Base-by-base conservation (phyloP, 2,888 invertebrate species). In the Theretra japonica region DNA sequence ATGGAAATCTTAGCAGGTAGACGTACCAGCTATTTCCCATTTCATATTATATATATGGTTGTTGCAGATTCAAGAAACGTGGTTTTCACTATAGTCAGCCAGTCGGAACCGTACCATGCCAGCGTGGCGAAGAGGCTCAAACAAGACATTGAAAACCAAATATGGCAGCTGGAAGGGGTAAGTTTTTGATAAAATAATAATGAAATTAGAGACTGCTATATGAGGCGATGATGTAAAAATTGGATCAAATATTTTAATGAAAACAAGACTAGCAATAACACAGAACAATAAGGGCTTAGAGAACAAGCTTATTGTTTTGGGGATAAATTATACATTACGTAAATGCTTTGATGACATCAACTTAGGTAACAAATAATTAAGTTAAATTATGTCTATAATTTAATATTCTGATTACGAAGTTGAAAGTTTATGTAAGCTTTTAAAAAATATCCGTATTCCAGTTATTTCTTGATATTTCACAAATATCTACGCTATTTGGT, bases 11-110 rank as follows among this genome's bases (percentile, higher is more conserved):
- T 28, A 28, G 28, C 28, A 28, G 5, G 5, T 1, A 5, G 28
- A 28, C 3, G 5, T 28, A 28, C 28, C 11, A 41, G 7, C 0
- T 41, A 41, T 41, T 33, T 33, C 33, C 33, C 7, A 41, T 41
- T 11, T 15, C 15, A 41, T 41, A 41, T 28, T 62, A 21, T 33
- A 21, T 25, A 15, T 25, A 5, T 48, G 80, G 75, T 91, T 91
- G 88, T 96, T 95, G 2, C 92, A 96, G 96, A 95, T 82, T 92
- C 94, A 62, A 90, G 89, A 74, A 95, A 96, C 83, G 86, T 96
- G 75, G 95, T 95, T 50, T 94, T 96, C 79, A 92, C 95, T 50
- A 95, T 97, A 79, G 88, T 96, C 70, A 96, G 96, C 82, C 97
- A 97, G 86, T 83, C 93, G 4, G 96, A 96, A 87, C 93, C 95